Conservation (phyloP, 2,113 vertebrate genomes). For the Otus sunia region DNA sequence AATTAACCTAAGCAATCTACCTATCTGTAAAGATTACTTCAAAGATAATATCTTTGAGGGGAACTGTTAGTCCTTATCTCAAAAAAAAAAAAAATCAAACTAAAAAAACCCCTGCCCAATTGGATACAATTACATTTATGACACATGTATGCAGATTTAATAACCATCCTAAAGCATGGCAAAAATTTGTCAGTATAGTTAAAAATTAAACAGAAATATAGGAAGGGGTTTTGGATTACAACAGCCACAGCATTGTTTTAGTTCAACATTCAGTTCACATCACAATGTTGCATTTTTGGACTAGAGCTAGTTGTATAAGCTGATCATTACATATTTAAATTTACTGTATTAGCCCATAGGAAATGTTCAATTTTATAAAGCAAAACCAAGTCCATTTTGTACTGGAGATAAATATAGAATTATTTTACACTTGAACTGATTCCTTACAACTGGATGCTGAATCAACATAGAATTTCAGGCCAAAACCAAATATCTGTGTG, state of each 20-base stretch:
- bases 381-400: neutral
- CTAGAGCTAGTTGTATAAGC: neutral
- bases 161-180: neutral
- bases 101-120: neutral
- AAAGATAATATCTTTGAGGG: neutral
- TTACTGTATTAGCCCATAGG: neutral
- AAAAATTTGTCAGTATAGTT: neutral
- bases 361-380: neutral
- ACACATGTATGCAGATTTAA: neutral
- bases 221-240: neutral
- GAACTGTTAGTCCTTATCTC: neutral
- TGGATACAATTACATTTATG: neutral
- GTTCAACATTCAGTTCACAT: neutral
- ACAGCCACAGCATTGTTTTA: neutral
- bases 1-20: neutral
- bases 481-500: neutral
- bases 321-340: neutral
- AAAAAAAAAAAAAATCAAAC: neutral
- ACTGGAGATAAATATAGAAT: neutral
- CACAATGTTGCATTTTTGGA: neutral
- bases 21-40: neutral
- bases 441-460: neutral
- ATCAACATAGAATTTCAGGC: neutral
- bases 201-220: neutral
- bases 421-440: neutral